Evolutionary conservation across 2,888 invertebrate genomes (phyloP).

Genomic region (Pterobdella sp.): DNA sequence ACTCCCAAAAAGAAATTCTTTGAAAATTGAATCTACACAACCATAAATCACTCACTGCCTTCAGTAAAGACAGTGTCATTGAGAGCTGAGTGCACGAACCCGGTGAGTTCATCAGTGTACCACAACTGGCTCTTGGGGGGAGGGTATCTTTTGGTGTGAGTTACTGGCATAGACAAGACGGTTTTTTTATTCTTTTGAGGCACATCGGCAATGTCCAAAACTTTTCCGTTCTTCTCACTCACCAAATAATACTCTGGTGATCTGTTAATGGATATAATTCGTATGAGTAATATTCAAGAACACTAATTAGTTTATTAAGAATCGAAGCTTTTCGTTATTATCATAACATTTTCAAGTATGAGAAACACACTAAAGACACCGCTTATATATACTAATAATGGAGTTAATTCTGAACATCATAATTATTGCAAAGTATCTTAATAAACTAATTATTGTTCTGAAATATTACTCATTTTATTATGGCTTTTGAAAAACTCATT

Average conservation of each 20-base stretch:
- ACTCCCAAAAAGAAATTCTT: too few relatives aligned
- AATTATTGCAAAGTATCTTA: too few relatives aligned
- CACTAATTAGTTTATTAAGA: too few relatives aligned
- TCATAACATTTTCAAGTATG: not conserved
- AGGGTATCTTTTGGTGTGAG: slow-evolving; percentile 16
- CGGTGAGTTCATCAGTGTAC: slow-evolving; percentile 32
- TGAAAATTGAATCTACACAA: too few relatives aligned
- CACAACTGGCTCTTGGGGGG: slow-evolving; percentile 33
- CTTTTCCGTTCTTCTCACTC: slow-evolving; percentile 32
- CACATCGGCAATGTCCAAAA: slow-evolving; percentile 29
- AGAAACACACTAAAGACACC: not conserved
- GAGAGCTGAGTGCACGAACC: slow-evolving; percentile 33
- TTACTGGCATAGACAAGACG: slow-evolving; percentile 26
- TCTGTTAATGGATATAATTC: too few relatives aligned
- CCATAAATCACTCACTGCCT: slow-evolving; percentile 30
- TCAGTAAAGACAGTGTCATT: slow-evolving; percentile 33
- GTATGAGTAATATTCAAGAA: too few relatives aligned
- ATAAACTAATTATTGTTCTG: too few relatives aligned
- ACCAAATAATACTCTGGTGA: slow-evolving; percentile 28
- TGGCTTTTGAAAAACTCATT: too few relatives aligned
- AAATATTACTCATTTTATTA: too few relatives aligned
- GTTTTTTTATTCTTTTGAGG: slow-evolving; percentile 24
- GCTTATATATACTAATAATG: too few relatives aligned
- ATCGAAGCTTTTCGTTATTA: not conserved
- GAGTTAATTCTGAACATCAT: too few relatives aligned